A percentile compares a stretch with the other conserved stretches of the same genome.
Conservation (phyloP, 2,888 invertebrate species). For the Rhimphoctona megacephalus region DNA sequence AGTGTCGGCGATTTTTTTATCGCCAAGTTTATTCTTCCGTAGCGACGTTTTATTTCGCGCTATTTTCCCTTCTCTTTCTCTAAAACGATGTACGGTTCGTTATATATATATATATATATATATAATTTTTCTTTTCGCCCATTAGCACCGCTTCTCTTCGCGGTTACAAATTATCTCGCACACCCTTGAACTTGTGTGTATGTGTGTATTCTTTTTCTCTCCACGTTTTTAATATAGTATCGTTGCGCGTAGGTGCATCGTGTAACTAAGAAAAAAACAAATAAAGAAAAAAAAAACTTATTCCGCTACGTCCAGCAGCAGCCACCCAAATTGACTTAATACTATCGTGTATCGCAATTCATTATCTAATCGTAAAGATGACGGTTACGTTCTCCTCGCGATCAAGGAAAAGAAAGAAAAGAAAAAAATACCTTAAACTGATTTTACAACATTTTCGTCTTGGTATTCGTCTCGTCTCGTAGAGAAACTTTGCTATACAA, state of each 20-base stretch:
- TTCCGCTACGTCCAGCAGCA: conserved; percentile 73
- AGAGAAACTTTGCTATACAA: conserved; percentile 59
- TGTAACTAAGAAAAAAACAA: conserved; percentile 44
- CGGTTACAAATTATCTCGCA: conserved; percentile 42
- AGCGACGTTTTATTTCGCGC: conserved; percentile 22
- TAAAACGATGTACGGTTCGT: background rate
- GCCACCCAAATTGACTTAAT: conserved; percentile 79
- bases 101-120: background rate
- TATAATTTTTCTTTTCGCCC: background rate
- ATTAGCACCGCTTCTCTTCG: conserved; percentile 49
- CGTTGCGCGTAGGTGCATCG: conserved; percentile 72
- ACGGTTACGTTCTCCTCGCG: conserved; percentile 22
- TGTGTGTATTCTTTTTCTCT: conserved; percentile 19
- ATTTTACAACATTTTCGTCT: background rate
- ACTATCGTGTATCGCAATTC: conserved; percentile 76
- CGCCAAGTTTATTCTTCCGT: conserved; percentile 4
- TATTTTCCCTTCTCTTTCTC: conserved; percentile 5
- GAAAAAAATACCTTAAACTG: background rate
- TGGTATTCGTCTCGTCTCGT: conserved; percentile 5
- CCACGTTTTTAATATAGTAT: conserved; percentile 38
- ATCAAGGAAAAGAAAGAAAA: background rate
- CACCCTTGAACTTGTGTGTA: conserved; percentile 25
- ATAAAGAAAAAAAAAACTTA: conserved; percentile 61
- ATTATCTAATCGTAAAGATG: conserved; percentile 58
- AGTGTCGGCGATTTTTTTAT: conserved; percentile 8